These are phyloP conservation scores for Melinaea marsaeus DNA, from an alignment of 2,888 invertebrate species.

Conservation along the genomic window DNA sequence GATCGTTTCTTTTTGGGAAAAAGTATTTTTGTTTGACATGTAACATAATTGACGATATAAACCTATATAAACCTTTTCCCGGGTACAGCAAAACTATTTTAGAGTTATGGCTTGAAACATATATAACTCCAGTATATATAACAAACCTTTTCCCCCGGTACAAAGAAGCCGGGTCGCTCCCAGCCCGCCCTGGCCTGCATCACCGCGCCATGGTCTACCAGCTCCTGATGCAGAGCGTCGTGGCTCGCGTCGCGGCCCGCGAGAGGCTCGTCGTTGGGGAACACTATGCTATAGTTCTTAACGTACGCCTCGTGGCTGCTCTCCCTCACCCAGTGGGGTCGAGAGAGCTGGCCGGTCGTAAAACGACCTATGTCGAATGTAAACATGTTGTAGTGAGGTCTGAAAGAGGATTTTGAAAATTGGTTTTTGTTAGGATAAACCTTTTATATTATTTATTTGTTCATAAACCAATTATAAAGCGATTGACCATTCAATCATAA, in stretches of 20 bases:
- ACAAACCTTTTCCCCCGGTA: slow-evolving; percentile 63
- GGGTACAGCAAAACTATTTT: no score
- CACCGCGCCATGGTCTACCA: slow-evolving; percentile 87
- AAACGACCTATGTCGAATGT: slow-evolving; percentile 91
- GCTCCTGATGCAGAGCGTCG: slow-evolving; percentile 75
- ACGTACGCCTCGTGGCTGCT: slow-evolving; percentile 93
- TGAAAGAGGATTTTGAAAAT: slow-evolving; percentile 29
- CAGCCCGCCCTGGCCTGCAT: slow-evolving; percentile 93
- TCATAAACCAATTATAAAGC: no score
- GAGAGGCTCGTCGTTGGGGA: slow-evolving; percentile 89
- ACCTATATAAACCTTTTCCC: background rate
- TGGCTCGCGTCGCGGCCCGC: slow-evolving; percentile 82
- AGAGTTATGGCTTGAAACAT: no score
- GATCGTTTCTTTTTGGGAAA: no score
- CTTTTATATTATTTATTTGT: no score
- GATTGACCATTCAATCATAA: no score
- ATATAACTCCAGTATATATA: background rate
- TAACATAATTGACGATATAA: no score
- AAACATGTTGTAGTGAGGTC: slow-evolving; percentile 91
- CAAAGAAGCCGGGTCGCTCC: slow-evolving; percentile 92
- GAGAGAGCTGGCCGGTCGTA: slow-evolving; percentile 83
- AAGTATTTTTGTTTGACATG: no score
- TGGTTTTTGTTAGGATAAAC: no score
- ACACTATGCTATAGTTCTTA: slow-evolving; percentile 84
- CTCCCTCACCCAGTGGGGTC: slow-evolving; percentile 86